These are phyloP conservation scores for Vanessa atalanta DNA, from an alignment of 1,140 invertebrate species.

Conservation along the genomic window DNA sequence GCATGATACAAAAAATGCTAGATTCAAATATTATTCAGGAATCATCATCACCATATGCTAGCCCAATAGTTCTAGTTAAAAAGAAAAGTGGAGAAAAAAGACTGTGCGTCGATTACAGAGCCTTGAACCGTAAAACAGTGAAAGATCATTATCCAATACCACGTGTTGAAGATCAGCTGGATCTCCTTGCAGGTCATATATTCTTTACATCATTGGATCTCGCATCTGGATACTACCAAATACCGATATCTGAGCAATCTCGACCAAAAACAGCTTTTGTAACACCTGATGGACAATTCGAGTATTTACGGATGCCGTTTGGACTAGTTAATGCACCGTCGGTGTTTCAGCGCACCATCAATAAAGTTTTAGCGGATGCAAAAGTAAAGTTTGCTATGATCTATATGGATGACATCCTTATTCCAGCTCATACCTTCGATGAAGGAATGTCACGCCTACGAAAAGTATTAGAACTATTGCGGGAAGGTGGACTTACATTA, in stretches of 20 bases:
- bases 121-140: not conserved
- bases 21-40: conserved; percentile 13
- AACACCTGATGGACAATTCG: not conserved
- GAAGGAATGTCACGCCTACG: conserved; percentile 6
- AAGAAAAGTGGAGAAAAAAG: not conserved
- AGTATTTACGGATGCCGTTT: not conserved
- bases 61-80: not conserved
- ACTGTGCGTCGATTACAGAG: not conserved
- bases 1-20: conserved; percentile 2
- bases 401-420: not conserved
- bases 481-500: not conserved
- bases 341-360: not conserved
- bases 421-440: not conserved
- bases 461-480: not conserved
- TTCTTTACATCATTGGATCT: conserved; percentile 2
- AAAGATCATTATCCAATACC: not conserved
- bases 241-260: not conserved
- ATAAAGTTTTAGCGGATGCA: not conserved
- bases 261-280: not conserved
- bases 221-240: not conserved
- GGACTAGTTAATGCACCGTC: not conserved
- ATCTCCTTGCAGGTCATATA: not conserved
- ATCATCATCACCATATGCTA: conserved; percentile 28
- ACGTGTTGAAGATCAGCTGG: not conserved
- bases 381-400: not conserved